Base-by-base conservation (phyloP, 1,140 invertebrate genomes). In the Drosophila arizonae region DNA sequence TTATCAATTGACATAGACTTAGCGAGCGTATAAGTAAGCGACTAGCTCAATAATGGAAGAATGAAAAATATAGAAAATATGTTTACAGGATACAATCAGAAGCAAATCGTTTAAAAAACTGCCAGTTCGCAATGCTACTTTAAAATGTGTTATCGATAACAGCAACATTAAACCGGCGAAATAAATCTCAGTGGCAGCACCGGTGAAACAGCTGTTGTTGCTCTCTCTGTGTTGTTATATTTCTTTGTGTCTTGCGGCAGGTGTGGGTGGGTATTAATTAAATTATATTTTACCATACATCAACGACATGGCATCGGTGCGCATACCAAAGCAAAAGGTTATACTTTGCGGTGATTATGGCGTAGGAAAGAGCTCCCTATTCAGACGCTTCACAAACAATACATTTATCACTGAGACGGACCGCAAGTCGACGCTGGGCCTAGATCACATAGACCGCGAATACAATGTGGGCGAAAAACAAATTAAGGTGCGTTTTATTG, bases 261-360 rank as follows among this genome's bases (percentile, higher is more conserved):
- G 48, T 56, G 41, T 48, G 63, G 73, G 62, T 85, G 75, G 48
- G 21, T 61, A 68, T 43, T 78, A 81, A 77, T 80, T 77, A 28
- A 76, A 85, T 86, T 41, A 76, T 17, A 74, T 63, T 66, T 55
- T 50, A 69, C 50, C 3, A 39, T 11, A 64, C 64, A 58, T 33
- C 51, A 48, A 46, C 24, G 50, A 24, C 58, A 97, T 97, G 96
- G 96, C 96, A 80, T 94, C 95, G 79, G 94, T 96, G 68, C 95
- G 95, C 93, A 94, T 96, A 75, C 97, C 97, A 9, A 96, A 96
- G 84, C 96, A 97, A 90, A 98, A 98, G 94, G 96, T 99, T 15
- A 98, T 98, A 88, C 93, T 99, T 43, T 97, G 97, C 92, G 97
- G 98, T 28, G 97, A 99, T 93, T 99, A 97, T 93, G 97, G 97